A percentile compares a stretch with the other conserved stretches of the same genome.
phyloP scores from a whole-genome alignment of 2,888 invertebrate species.

The Lasiommata megera region DNA sequence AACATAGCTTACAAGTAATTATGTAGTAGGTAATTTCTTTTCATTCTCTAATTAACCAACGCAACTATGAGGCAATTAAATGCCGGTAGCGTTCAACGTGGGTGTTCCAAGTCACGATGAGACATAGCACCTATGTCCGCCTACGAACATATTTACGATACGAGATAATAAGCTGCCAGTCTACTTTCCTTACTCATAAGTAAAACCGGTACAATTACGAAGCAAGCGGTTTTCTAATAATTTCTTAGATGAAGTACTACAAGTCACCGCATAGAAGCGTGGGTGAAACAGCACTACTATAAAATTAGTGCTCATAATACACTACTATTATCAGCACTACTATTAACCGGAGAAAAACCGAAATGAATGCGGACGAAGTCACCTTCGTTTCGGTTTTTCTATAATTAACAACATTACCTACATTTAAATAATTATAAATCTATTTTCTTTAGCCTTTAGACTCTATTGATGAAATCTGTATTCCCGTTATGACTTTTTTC shows the following conservation, averaged over 20 bases:
- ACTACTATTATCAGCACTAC: too few species aligned
- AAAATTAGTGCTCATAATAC: too few species aligned
- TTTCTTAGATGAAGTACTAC: background rate
- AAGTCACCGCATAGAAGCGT: slow-evolving; percentile 1
- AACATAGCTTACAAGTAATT: background rate
- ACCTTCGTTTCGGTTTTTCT: too few species aligned
- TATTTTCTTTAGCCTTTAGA: too few species aligned
- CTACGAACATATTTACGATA: slow-evolving; percentile 44
- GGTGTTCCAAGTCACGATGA: slow-evolving; percentile 47
- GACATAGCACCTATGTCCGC: slow-evolving; percentile 41
- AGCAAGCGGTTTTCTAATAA: slow-evolving; percentile 19
- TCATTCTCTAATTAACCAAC: background rate
- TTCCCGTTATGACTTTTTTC: too few species aligned
- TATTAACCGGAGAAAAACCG: too few species aligned
- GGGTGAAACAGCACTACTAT: background rate
- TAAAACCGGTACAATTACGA: slow-evolving; percentile 25
- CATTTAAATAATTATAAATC: too few species aligned
- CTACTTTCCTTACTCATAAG: slow-evolving; percentile 24
- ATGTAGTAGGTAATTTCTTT: background rate
- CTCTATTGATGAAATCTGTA: too few species aligned
- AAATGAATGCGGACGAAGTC: too few species aligned
- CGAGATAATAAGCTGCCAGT: slow-evolving; percentile 48
- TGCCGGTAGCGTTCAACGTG: slow-evolving; percentile 39
- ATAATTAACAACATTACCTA: too few species aligned
- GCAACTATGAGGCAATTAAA: slow-evolving; percentile 17